Conservation (phyloP, 1,140 invertebrate species). For the Harlomillsia oculata region DNA sequence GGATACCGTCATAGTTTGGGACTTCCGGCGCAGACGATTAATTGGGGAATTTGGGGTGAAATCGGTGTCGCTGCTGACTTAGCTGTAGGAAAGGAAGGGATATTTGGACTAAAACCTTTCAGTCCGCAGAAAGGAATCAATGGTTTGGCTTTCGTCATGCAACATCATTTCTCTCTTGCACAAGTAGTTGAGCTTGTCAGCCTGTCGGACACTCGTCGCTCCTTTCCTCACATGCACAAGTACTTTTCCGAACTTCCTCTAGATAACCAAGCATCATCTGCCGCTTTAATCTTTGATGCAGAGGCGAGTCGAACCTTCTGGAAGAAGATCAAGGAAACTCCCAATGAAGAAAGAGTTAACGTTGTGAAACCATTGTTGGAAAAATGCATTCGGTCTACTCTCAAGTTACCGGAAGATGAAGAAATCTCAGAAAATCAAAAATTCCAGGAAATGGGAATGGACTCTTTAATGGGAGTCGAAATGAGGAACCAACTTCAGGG, state of each 20-base stretch:
- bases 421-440: conserved; percentile 1
- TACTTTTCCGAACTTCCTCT: neutral
- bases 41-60: conserved; percentile 20
- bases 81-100: neutral
- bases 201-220: neutral
- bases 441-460: conserved; percentile 8
- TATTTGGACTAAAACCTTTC: neutral
- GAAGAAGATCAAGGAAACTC: conserved; percentile 3
- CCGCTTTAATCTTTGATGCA: neutral
- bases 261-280: neutral
- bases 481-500: neutral
- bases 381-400: conserved; percentile 1
- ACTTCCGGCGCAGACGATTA: conserved; percentile 10
- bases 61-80: neutral
- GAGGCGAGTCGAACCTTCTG: neutral
- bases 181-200: neutral
- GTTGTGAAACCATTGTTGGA: conserved; percentile 1
- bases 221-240: neutral
- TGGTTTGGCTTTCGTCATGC: neutral
- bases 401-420: neutral
- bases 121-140: conserved; percentile 5
- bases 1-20: conserved; percentile 6
- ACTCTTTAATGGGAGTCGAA: conserved; percentile 5
- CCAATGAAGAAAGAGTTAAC: neutral
- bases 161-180: neutral